Base-by-base conservation (phyloP, 2,113 vertebrate species). In the Engraulis encrasicolus region DNA sequence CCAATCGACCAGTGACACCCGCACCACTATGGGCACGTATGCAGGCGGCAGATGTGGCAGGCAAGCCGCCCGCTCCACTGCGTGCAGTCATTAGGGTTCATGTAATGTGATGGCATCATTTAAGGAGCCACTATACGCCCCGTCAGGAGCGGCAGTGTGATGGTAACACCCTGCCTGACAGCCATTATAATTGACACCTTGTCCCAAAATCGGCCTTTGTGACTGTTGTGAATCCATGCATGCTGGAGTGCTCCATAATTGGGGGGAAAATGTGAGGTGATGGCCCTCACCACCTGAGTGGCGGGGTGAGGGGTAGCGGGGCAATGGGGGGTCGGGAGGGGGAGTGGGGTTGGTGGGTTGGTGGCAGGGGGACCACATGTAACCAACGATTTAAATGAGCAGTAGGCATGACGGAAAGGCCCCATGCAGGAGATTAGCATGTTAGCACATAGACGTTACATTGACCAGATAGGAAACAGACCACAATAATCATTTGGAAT, bases 201-300 rank as follows among this genome's bases (percentile, higher is more conserved):
- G 85, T 88, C 85, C 86, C 36, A 79, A 78, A 85, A 86, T 83
- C 85, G 58, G 80, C 82, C 84, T 83, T 78, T 83, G 80, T 78
- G 71, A 71, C 81, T 27, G 81, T 36, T 84, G 85, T 31, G 79
- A 86, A 88, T 52, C 84, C 82, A 82, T 78, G 78, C 79, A 80
- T 82, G 81, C 89, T 88, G 87, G 87, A 87, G 89, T 84, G 83
- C 84, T 88, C 83, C 34, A 77, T 89, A 89, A 89, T 89, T 89
- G 89, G 87, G 85, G 82, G 84, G 86, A 58, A 81, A 81, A 52
- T 58, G 31, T 7, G 52, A 81, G 50, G 52, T 58, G 52, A 52
- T 81, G 49, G 52, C 49, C 49, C n/a, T 54, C 36, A 27, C 1
- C 58, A 66, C 58, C 58, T 66, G 58, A 31, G 23, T 31, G 23